Percentiles rank a stretch among this genome's conserved stretches.
Evolutionary conservation across 2,888 invertebrate genomes (phyloP).

Genomic region (Amphipoea oculea): DNA sequence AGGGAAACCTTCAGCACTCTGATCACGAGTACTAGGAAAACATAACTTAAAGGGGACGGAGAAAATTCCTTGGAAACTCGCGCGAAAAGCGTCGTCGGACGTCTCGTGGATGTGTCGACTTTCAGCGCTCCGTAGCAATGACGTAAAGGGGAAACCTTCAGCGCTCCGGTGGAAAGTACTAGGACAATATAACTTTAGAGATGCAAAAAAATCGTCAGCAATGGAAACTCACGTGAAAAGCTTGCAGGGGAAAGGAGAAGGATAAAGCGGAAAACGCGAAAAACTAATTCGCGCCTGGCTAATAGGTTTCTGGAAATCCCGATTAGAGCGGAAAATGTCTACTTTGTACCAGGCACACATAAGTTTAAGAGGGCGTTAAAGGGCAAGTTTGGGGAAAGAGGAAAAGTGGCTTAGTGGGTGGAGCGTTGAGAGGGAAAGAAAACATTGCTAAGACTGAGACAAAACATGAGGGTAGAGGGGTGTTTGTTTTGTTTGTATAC

Average conservation of each 20-base stretch:
- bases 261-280: conserved; percentile 79
- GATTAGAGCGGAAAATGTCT: conserved; percentile 91
- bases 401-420: conserved; percentile 73
- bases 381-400: conserved; percentile 72
- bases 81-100: neutral
- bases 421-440: conserved; percentile 65
- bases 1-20: too few relatives aligned
- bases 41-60: neutral
- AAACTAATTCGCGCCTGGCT: conserved; percentile 82
- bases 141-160: conserved; percentile 15
- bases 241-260: conserved; percentile 41
- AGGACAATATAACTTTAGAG: conserved; percentile 26
- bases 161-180: neutral
- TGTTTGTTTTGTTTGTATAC: neutral
- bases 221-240: conserved; percentile 54
- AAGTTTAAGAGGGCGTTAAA: conserved; percentile 55
- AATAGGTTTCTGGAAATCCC: conserved; percentile 87
- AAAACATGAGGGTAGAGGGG: neutral
- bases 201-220: conserved; percentile 46
- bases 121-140: conserved; percentile 4
- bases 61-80: neutral
- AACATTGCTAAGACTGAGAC: conserved; percentile 18
- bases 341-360: conserved; percentile 85
- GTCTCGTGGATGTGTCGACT: neutral
- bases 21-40: conserved; percentile 8